Conservation (phyloP, 2,113 vertebrate genomes). For the Thunnus thynnus region DNA sequence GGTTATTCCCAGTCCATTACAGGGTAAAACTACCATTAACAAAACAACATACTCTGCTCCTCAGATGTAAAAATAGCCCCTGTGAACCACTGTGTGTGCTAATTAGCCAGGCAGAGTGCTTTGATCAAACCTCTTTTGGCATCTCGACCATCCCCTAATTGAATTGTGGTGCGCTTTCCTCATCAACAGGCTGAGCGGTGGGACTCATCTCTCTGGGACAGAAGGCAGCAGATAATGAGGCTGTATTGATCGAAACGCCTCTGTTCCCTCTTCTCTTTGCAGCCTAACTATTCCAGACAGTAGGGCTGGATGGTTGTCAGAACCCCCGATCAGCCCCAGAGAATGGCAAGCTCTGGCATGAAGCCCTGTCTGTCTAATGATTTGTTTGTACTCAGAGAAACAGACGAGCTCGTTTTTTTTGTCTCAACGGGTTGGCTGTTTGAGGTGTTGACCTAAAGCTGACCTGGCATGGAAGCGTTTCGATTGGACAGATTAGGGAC, state of each 20-base stretch:
- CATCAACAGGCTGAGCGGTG: constrained; percentile 72
- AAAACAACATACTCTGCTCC: constrained; percentile 64
- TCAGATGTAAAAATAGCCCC: constrained; percentile 79
- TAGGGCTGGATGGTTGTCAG: constrained; percentile 66
- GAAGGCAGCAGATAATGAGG: constrained; percentile 80
- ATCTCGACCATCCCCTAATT: constrained; percentile 75
- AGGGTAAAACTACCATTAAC: constrained; percentile 75
- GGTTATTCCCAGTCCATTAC: constrained; percentile 74
- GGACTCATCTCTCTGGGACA: constrained; percentile 74
- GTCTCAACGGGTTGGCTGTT: constrained; percentile 40
- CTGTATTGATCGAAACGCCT: constrained; percentile 77
- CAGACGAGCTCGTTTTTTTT: constrained; percentile 49
- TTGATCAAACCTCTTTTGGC: constrained; percentile 80
- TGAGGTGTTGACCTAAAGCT: constrained; percentile 62
- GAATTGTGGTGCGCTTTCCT: constrained; percentile 74
- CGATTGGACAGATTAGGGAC: constrained; percentile 36
- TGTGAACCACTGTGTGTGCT: constrained; percentile 62
- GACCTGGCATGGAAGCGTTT: constrained; percentile 45
- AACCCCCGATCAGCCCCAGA: constrained; percentile 61
- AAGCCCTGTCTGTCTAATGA: constrained; percentile 63
- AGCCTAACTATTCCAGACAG: constrained; percentile 70
- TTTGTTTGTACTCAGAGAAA: constrained; percentile 67
- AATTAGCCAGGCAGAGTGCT: constrained; percentile 74
- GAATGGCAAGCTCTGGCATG: constrained; percentile 61
- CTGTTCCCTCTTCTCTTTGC: constrained; percentile 54